These are phyloP conservation scores for Steinernema feltiae DNA, from an alignment of 1,140 invertebrate species.

Conservation along the genomic window DNA sequence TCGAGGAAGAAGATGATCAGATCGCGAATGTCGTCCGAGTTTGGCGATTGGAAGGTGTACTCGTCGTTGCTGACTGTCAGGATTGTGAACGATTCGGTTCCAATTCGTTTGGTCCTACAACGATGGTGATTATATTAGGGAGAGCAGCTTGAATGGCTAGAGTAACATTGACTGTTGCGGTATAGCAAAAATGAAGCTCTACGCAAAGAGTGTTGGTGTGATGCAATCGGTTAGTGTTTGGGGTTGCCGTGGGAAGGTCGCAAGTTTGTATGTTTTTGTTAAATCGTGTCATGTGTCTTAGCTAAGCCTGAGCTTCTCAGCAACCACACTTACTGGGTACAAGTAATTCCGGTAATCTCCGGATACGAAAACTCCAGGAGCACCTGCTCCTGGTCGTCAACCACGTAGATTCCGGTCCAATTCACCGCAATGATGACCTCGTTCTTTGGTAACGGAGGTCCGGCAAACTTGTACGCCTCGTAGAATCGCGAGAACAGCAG, in stretches of 20 bases:
- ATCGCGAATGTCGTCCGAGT: constrained; percentile 93
- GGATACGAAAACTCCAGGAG: constrained; percentile 91
- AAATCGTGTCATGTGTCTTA: too few relatives aligned
- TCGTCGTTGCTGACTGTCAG: constrained; percentile 92
- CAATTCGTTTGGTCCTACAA: constrained; percentile 60
- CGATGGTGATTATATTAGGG: too few relatives aligned
- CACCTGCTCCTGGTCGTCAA: constrained; percentile 97
- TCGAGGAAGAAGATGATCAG: constrained; percentile 94
- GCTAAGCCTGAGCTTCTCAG: too few relatives aligned
- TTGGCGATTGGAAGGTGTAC: constrained; percentile 97
- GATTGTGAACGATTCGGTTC: constrained; percentile 71
- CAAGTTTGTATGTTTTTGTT: too few relatives aligned
- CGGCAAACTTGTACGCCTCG: constrained; percentile 66
- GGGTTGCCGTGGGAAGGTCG: too few relatives aligned
- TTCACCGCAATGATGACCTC: constrained; percentile 89
- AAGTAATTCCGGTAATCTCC: constrained; percentile 57
- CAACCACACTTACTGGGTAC: constrained; percentile 21
- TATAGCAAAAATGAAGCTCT: too few relatives aligned
- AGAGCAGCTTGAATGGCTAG: too few relatives aligned
- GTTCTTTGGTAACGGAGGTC: constrained; percentile 94
- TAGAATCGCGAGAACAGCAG: constrained; percentile 80
- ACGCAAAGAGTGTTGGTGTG: too few relatives aligned
- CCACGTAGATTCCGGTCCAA: constrained; percentile 79
- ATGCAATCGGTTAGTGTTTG: too few relatives aligned
- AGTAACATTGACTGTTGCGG: too few relatives aligned